Conservation (phyloP, 2,797 vertebrate genomes). For the Gymnothorax reevesii region DNA sequence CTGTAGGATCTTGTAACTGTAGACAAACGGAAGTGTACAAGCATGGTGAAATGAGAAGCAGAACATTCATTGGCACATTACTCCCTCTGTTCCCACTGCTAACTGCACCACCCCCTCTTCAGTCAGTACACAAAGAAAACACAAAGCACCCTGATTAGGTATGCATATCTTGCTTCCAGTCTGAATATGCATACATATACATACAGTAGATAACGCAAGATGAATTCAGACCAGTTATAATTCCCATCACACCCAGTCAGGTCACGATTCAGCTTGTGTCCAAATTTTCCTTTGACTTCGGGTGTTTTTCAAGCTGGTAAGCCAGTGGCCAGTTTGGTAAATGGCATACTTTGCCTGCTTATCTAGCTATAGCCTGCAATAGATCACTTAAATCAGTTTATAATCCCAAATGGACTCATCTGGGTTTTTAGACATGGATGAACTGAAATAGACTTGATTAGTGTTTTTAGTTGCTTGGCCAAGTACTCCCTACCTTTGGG, state of each 20-base stretch:
- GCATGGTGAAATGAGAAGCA: neutral
- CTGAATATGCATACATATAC: neutral
- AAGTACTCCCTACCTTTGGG: neutral
- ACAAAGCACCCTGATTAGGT: neutral
- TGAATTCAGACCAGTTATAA: neutral
- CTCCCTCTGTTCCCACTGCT: constrained; percentile 12
- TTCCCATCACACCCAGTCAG: neutral
- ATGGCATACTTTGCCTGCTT: too few relatives aligned
- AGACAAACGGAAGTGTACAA: neutral
- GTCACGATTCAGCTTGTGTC: neutral
- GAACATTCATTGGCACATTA: constrained; percentile 11
- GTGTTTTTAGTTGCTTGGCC: neutral
- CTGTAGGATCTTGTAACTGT: neutral
- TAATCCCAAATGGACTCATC: too few relatives aligned
- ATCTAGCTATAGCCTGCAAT: too few relatives aligned
- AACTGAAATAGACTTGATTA: neutral
- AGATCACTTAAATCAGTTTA: too few relatives aligned
- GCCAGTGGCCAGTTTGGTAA: too few relatives aligned
- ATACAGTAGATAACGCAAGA: neutral
- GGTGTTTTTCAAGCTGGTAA: too few relatives aligned
- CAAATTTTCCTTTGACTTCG: neutral
- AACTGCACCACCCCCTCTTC: neutral
- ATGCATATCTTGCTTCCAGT: neutral
- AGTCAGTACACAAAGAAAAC: neutral
- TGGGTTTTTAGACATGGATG: too few relatives aligned